Percentiles rank a stretch among this genome's conserved stretches.
Evolutionary conservation across 2,888 invertebrate species (phyloP).

Genomic region (Cotesia congregata): DNA sequence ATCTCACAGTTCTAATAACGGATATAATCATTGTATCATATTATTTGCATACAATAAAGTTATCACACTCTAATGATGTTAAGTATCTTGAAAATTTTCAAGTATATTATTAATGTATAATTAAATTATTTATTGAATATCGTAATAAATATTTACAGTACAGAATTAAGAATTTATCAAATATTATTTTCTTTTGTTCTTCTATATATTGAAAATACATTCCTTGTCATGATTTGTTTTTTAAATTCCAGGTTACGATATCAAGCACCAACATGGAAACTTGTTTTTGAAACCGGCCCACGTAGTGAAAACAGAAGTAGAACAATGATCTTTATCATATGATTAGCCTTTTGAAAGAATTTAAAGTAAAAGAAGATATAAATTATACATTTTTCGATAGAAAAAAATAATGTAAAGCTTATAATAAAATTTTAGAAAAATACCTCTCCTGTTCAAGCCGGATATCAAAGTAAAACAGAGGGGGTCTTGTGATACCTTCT

Average conservation of each 20-base stretch:
- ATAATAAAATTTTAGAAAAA: constrained; percentile 60
- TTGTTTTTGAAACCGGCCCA: constrained; percentile 49
- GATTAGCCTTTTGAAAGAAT: neutral
- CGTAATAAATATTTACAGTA: neutral
- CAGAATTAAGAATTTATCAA: neutral
- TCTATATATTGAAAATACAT: neutral
- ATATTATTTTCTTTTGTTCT: neutral
- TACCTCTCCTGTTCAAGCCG: constrained; percentile 47
- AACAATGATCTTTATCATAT: constrained; percentile 24
- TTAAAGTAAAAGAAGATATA: neutral
- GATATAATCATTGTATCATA: neutral
- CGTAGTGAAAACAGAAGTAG: constrained; percentile 30
- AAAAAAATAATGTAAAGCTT: constrained; percentile 39
- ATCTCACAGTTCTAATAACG: neutral
- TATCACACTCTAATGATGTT: neutral
- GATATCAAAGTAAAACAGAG: constrained; percentile 49
- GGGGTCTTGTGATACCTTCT: constrained; percentile 49
- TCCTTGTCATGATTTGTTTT: neutral
- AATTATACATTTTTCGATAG: neutral
- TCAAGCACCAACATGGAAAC: constrained; percentile 41
- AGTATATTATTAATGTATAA: no score
- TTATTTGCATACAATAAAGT: neutral
- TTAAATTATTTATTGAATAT: no score
- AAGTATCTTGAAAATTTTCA: no score
- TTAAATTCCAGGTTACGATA: constrained; percentile 6